These are phyloP conservation scores for Cerceris rybyensis DNA, from an alignment of 2,888 invertebrate genomes.

Conservation along the genomic window DNA sequence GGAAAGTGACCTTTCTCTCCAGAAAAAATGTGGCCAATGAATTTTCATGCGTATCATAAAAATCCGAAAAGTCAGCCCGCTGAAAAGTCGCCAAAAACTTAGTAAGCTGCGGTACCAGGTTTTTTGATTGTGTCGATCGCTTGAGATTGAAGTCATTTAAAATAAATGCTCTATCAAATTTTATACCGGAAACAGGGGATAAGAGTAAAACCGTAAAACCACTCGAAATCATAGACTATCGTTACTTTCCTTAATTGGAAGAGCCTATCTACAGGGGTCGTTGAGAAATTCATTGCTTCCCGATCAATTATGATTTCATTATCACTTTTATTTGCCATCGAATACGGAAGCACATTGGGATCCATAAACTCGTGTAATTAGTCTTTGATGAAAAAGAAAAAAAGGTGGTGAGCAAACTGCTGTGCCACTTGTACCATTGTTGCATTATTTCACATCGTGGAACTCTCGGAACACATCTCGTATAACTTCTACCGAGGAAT, in stretches of 20 bases:
- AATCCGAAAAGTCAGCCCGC: too few relatives aligned
- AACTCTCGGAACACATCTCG: slow-evolving; percentile 44
- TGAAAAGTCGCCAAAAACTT: too few relatives aligned
- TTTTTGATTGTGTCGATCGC: too few relatives aligned
- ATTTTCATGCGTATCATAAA: too few relatives aligned
- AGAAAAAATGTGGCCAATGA: too few relatives aligned
- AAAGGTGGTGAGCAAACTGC: slow-evolving; percentile 54
- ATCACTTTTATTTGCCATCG: slow-evolving; percentile 54
- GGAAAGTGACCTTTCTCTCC: too few relatives aligned
- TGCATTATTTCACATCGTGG: slow-evolving; percentile 54
- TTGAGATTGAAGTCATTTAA: background rate
- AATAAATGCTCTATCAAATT: slow-evolving; percentile 13
- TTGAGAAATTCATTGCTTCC: slow-evolving; percentile 58
- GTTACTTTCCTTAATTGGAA: slow-evolving; percentile 60
- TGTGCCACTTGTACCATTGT: slow-evolving; percentile 48
- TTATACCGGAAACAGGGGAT: background rate
- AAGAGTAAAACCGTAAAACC: background rate
- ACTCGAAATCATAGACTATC: slow-evolving; percentile 42
- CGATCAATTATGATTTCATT: slow-evolving; percentile 47
- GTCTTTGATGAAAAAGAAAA: slow-evolving; percentile 27
- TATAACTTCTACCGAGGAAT: slow-evolving; percentile 15
- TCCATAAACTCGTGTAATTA: slow-evolving; percentile 63
- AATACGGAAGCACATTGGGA: slow-evolving; percentile 47
- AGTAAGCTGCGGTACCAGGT: too few relatives aligned
- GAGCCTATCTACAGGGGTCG: slow-evolving; percentile 31